Conservation (phyloP, 2,113 vertebrate species). For the Ivindomyrus marchei region DNA sequence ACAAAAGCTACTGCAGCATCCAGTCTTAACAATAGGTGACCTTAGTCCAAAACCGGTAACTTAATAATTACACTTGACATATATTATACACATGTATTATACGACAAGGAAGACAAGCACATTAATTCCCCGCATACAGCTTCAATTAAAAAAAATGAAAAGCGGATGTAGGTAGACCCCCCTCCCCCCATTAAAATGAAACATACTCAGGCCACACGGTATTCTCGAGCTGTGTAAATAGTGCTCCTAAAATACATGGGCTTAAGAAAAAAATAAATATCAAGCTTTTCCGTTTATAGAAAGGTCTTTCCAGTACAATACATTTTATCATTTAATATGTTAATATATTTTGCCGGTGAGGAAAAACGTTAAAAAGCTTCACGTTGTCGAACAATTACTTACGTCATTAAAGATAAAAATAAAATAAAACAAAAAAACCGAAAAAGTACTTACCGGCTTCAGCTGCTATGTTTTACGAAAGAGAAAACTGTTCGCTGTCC, state of each 20-base stretch:
- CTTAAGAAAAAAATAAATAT: background rate
- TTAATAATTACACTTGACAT: background rate
- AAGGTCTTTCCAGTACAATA: background rate
- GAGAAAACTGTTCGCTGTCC: background rate
- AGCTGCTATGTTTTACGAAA: background rate
- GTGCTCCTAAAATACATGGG: background rate
- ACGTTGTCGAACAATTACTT: background rate
- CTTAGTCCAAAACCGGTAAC: background rate
- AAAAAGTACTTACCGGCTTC: background rate
- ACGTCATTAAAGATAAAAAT: background rate
- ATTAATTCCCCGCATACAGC: background rate
- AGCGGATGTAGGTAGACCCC: background rate
- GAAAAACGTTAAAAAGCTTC: background rate
- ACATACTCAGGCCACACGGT: background rate
- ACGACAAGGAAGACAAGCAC: background rate
- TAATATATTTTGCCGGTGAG: background rate
- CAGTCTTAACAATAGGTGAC: background rate
- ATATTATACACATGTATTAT: background rate
- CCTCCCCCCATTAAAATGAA: background rate
- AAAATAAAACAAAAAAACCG: background rate
- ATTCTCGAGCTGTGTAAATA: background rate
- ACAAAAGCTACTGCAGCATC: slow-evolving; percentile 18
- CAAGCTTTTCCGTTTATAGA: background rate
- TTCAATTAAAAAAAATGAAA: background rate
- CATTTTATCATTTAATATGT: background rate